phyloP scores from a whole-genome alignment of 2,113 vertebrate genomes.

The Periophthalmus modestus region DNA sequence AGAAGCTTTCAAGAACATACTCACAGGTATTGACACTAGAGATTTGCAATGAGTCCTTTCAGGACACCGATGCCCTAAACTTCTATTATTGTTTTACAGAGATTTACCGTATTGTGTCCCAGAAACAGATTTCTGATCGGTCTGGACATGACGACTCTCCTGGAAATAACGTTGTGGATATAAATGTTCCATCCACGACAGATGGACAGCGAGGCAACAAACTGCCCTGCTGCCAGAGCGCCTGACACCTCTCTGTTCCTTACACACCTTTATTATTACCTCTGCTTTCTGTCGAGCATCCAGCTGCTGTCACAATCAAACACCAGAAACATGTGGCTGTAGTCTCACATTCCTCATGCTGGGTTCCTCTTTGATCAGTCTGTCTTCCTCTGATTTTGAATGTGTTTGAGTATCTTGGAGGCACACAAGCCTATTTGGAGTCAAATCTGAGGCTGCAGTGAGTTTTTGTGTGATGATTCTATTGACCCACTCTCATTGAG shows the following conservation, averaged over 20 bases:
- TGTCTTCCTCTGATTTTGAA: conserved; percentile 27
- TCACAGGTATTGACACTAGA: conserved; percentile 81
- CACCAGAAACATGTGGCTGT: conserved; percentile 61
- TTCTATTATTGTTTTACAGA: conserved; percentile 73
- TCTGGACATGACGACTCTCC: conserved; percentile 92
- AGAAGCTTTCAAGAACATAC: conserved; percentile 97
- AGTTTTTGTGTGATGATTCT: conserved; percentile 54
- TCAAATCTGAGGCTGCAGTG: conserved; percentile 30
- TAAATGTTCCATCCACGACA: conserved; percentile 93
- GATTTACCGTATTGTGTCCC: conserved; percentile 96
- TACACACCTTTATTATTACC: conserved; percentile 54
- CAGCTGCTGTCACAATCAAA: conserved; percentile 65
- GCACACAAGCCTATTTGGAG: conserved; percentile 15
- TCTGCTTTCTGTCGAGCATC: conserved; percentile 75
- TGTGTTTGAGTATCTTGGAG: conserved; percentile 14
- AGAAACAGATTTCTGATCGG: conserved; percentile 95
- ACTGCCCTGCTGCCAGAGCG: conserved; percentile 95
- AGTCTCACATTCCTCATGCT: conserved; percentile 74
- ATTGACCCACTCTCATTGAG: conserved; percentile 70
- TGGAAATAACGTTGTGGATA: conserved; percentile 97
- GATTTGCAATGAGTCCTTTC: background rate
- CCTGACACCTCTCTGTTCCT: conserved; percentile 79
- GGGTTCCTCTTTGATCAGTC: conserved; percentile 24
- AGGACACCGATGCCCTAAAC: background rate
- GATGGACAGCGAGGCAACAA: conserved; percentile 93